Conservation (phyloP, 2,797 vertebrate genomes). For the Trachurus trachurus region DNA sequence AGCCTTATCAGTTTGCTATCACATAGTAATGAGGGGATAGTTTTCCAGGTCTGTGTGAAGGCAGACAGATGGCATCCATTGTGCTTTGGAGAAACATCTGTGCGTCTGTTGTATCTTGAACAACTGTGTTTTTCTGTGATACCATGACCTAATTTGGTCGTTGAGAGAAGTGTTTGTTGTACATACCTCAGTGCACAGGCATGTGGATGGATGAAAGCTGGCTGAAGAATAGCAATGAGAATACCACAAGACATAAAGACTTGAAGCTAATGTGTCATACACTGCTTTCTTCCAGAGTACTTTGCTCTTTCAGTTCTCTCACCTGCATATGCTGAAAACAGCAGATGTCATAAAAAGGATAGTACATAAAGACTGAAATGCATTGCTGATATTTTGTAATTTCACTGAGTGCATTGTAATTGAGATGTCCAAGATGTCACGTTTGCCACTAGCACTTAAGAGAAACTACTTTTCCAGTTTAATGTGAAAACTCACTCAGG, state of each 20-base stretch:
- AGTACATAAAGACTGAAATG: not conserved
- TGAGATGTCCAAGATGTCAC: not conserved
- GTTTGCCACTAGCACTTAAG: not conserved
- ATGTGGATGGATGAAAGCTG: slow-evolving; percentile 2
- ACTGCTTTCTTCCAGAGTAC: slow-evolving; percentile 9
- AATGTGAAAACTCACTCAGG: not conserved
- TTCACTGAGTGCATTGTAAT: not conserved
- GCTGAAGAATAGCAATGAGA: slow-evolving; percentile 27
- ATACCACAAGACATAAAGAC: slow-evolving; percentile 3
- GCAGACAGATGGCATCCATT: slow-evolving; percentile 14
- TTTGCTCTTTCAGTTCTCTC: slow-evolving; percentile 6
- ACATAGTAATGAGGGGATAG: slow-evolving; percentile 32
- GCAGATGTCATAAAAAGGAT: not conserved
- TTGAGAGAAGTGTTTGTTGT: slow-evolving; percentile 23
- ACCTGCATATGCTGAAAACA: not conserved
- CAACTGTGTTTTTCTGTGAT: slow-evolving; percentile 2
- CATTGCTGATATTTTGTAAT: not conserved
- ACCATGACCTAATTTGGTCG: slow-evolving; percentile 17
- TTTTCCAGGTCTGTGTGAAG: slow-evolving; percentile 16
- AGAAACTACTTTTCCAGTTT: not conserved
- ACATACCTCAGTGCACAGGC: not conserved
- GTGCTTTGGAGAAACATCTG: slow-evolving; percentile 11
- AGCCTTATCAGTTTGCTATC: slow-evolving; percentile 33
- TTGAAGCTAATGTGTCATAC: not conserved
- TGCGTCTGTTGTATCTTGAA: slow-evolving; percentile 25